These are phyloP conservation scores for Bolinopsis microptera DNA, from an alignment of 37 sponge, comb jelly and placozoan species.

Conservation along the genomic window DNA sequence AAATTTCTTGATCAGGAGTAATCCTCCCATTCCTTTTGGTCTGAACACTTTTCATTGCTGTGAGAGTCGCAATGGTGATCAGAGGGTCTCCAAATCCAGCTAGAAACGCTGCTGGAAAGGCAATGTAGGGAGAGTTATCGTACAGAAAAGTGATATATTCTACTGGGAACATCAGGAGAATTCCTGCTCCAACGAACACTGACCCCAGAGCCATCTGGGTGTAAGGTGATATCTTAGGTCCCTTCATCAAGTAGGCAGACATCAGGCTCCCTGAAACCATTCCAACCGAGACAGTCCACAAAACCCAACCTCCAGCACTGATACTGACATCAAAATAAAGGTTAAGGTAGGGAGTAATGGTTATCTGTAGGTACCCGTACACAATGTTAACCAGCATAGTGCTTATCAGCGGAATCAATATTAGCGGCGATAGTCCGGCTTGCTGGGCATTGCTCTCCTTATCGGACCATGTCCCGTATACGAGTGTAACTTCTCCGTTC, in stretches of 20 bases:
- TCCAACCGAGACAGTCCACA: neutral
- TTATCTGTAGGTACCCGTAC: constrained; percentile 30
- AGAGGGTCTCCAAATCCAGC: constrained; percentile 43
- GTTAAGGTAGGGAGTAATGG: constrained; percentile 54
- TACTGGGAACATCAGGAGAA: neutral
- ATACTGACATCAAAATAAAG: neutral
- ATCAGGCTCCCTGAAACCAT: constrained; percentile 9
- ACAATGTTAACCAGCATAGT: neutral
- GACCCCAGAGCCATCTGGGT: neutral
- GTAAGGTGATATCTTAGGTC: neutral
- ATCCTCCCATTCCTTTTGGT: neutral
- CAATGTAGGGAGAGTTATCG: neutral
- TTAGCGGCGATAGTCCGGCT: neutral
- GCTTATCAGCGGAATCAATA: neutral
- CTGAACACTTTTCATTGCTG: constrained; percentile 15
- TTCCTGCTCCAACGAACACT: neutral
- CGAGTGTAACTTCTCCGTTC: neutral
- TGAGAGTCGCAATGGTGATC: neutral
- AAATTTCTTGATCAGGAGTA: neutral
- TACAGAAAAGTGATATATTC: neutral
- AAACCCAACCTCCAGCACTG: constrained; percentile 1
- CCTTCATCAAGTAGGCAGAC: neutral
- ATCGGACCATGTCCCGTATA: neutral
- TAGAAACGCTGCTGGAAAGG: constrained; percentile 25
- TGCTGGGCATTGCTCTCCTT: neutral